A percentile compares a stretch with the other conserved stretches of the same genome.
Conservation (phyloP, 2,888 invertebrate species). For the Eilema depressum region DNA sequence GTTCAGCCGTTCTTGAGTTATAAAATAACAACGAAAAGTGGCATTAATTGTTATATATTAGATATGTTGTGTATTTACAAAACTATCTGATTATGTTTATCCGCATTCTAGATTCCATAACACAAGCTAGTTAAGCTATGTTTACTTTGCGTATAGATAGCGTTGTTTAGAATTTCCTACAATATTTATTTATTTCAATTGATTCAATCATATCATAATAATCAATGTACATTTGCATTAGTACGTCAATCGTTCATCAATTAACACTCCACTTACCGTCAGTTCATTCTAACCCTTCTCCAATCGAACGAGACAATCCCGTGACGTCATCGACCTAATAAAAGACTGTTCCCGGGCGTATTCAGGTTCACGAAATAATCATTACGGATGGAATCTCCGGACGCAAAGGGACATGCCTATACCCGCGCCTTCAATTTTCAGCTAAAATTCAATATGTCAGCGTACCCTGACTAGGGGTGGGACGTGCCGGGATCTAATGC, state of each 20-base stretch:
- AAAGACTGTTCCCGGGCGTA: slow-evolving; percentile 21
- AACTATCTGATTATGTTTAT: too few species aligned
- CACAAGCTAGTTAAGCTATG: too few species aligned
- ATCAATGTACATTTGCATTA: too few species aligned
- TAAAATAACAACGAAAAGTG: too few species aligned
- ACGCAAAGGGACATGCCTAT: slow-evolving; percentile 32
- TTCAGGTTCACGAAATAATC: slow-evolving; percentile 32
- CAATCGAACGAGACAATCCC: slow-evolving; percentile 14
- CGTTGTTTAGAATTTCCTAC: too few species aligned
- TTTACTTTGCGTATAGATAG: too few species aligned
- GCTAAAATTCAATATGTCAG: slow-evolving; percentile 59
- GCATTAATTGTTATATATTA: too few species aligned
- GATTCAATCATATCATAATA: too few species aligned
- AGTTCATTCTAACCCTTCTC: slow-evolving; percentile 13
- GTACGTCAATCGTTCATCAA: slow-evolving; percentile 13
- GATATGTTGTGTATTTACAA: too few species aligned
- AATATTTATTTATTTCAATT: too few species aligned
- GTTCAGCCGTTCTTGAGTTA: too few species aligned
- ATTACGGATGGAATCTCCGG: slow-evolving; percentile 29
- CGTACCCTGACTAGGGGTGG: slow-evolving; percentile 37
- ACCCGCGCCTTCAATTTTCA: slow-evolving; percentile 49
- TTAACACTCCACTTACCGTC: slow-evolving; percentile 14
- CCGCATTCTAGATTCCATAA: too few species aligned
- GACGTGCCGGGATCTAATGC: slow-evolving; percentile 6
- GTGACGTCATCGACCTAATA: slow-evolving; percentile 23